Conservation (phyloP, 2,888 invertebrate genomes). For the Erannis defoliaria region DNA sequence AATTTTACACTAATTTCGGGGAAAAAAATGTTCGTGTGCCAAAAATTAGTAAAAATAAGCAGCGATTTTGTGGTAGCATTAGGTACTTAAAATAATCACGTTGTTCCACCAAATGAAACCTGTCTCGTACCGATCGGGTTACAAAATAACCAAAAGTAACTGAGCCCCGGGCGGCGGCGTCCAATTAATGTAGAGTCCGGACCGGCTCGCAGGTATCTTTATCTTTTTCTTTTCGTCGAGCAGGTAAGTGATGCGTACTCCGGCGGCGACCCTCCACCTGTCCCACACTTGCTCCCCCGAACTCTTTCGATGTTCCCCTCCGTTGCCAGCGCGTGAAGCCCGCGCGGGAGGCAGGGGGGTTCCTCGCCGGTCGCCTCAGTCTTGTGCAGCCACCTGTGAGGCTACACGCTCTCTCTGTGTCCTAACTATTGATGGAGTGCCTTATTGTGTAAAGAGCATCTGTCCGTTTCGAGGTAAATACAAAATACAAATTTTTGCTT, state of each 20-base stretch:
- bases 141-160: slow-evolving; percentile 56
- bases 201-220: slow-evolving; percentile 71
- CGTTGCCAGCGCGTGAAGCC: slow-evolving; percentile 48
- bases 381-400: slow-evolving; percentile 77
- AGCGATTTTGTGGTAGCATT: slow-evolving; percentile 14
- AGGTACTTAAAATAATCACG: slow-evolving; percentile 23
- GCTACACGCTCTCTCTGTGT: slow-evolving; percentile 68
- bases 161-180: slow-evolving; percentile 61
- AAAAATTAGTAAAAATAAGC: slow-evolving; percentile 21
- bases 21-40: slow-evolving; percentile 19
- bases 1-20: slow-evolving; percentile 17
- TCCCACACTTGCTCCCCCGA: slow-evolving; percentile 59
- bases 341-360: slow-evolving; percentile 60
- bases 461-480: slow-evolving; percentile 61
- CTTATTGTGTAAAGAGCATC: slow-evolving; percentile 67
- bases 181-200: slow-evolving; percentile 72
- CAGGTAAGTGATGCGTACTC: slow-evolving; percentile 75
- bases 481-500: slow-evolving; percentile 50
- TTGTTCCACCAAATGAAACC: slow-evolving; percentile 34
- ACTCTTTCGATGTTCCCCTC: slow-evolving; percentile 64
- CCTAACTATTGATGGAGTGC: slow-evolving; percentile 64
- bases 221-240: slow-evolving; percentile 54
- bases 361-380: slow-evolving; percentile 60
- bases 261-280: slow-evolving; percentile 68
- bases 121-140: slow-evolving; percentile 49